A percentile compares a stretch with the other conserved stretches of the same genome.
Evolutionary conservation across 2,888 invertebrate genomes (phyloP).

Genomic region (Caenorhabditis sp.): DNA sequence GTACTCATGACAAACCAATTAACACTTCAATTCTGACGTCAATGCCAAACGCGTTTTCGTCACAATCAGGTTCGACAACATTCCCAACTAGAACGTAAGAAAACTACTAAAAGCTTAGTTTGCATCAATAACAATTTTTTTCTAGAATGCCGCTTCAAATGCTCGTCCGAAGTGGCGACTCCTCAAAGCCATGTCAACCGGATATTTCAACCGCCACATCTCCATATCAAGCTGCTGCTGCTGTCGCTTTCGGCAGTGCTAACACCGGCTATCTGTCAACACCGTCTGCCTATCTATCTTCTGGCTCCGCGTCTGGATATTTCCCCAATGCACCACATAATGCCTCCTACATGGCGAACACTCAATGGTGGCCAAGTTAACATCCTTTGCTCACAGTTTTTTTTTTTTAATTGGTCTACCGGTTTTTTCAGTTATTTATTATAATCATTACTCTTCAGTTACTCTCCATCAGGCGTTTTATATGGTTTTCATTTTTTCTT

Average conservation of each 20-base stretch:
- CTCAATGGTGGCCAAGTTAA: constrained; percentile 25
- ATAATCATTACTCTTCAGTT: constrained; percentile 19
- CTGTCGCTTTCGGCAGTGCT: constrained; percentile 39
- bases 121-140: neutral
- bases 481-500: constrained; percentile 24
- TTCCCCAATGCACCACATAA: constrained; percentile 34
- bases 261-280: constrained; percentile 40
- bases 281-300: constrained; percentile 46
- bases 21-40: constrained; percentile 19
- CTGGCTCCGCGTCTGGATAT: constrained; percentile 37
- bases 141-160: constrained; percentile 49
- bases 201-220: constrained; percentile 16
- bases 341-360: constrained; percentile 36
- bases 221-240: constrained; percentile 24
- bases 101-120: too few relatives aligned
- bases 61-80: constrained; percentile 15
- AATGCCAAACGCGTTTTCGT: constrained; percentile 31
- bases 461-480: constrained; percentile 12
- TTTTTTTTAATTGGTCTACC: neutral
- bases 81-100: constrained; percentile 38
- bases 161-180: constrained; percentile 33
- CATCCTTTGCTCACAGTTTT: neutral
- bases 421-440: constrained; percentile 8
- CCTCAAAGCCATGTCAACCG: constrained; percentile 15
- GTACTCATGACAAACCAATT: constrained; percentile 54